phyloP scores from a whole-genome alignment of 53 echinoderm and acorn worm species.

The Arbacia lixula region DNA sequence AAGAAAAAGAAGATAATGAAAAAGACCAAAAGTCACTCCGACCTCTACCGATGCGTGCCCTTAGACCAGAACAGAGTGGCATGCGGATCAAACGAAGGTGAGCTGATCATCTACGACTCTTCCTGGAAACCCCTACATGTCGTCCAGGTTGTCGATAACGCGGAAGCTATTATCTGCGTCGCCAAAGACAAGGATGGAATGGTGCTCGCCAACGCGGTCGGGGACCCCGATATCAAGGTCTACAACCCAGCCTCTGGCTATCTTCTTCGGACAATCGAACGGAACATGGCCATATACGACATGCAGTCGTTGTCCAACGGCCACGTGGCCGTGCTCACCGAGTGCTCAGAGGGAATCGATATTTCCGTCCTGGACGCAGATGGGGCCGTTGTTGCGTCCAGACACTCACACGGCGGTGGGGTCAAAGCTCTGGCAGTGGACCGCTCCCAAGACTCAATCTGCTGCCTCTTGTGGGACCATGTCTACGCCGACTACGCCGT shows the following conservation, averaged over 20 bases:
- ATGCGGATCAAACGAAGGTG: conserved; percentile 6
- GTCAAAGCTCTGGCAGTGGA: conserved; percentile 28
- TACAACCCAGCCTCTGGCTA: not conserved
- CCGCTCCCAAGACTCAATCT: conserved; percentile 12
- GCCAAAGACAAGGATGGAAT: conserved; percentile 6
- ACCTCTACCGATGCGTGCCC: conserved; percentile 12
- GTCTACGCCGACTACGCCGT: conserved; percentile 5
- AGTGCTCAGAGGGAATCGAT: conserved; percentile 31
- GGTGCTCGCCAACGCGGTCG: conserved; percentile 10
- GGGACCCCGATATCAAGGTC: not conserved
- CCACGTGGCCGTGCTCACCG: not conserved
- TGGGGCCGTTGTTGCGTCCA: conserved; percentile 1
- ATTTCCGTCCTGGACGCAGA: not conserved
- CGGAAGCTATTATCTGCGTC: not conserved
- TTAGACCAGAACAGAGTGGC: conserved; percentile 13
- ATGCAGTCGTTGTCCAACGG: not conserved
- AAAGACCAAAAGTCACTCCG: not conserved
- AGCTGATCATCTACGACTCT: conserved; percentile 6
- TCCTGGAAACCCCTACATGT: not conserved
- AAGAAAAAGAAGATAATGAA: conserved; percentile 17
- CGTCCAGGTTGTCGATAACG: not conserved
- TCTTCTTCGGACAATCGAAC: not conserved
- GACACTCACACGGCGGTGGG: conserved; percentile 21
- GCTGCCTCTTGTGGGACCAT: conserved; percentile 9
- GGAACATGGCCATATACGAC: conserved; percentile 11